Evolutionary conservation across 1,140 invertebrate genomes (phyloP).

Genomic region (Bactericera cockerelli): DNA sequence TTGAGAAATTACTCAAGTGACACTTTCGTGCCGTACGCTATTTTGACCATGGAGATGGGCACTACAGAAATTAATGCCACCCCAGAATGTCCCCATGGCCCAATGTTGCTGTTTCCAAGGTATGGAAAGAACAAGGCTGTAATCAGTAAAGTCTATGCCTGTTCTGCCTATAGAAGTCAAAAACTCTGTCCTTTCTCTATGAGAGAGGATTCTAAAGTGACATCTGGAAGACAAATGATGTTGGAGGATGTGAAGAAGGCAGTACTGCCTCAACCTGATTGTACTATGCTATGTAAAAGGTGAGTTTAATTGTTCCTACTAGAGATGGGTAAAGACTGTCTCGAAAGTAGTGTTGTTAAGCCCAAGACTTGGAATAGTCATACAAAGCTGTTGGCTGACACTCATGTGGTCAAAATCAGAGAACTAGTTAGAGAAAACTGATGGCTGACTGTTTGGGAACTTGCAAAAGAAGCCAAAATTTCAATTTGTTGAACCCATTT

Average conservation of each 20-base stretch:
- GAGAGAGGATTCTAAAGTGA: constrained; percentile 34
- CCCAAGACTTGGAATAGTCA: neutral
- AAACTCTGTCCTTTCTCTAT: constrained; percentile 55
- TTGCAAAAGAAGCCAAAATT: too few relatives aligned
- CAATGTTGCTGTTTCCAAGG: neutral
- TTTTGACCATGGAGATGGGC: too few relatives aligned
- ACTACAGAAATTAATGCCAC: neutral
- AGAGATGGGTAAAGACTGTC: neutral
- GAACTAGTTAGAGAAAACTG: neutral
- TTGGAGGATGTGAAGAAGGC: constrained; percentile 35
- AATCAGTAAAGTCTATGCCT: constrained; percentile 44
- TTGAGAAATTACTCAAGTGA: too few relatives aligned
- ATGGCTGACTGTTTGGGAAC: too few relatives aligned
- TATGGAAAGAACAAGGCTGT: constrained; percentile 8
- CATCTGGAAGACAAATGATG: constrained; percentile 33
- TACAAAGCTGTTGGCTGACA: too few relatives aligned
- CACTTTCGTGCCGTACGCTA: too few relatives aligned
- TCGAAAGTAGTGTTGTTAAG: neutral
- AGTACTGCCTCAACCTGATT: constrained; percentile 31
- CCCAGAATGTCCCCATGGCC: constrained; percentile 3
- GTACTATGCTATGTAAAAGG: constrained; percentile 26
- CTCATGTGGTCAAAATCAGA: too few relatives aligned
- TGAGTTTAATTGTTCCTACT: neutral
- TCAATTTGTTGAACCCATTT: too few relatives aligned
- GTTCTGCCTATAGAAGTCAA: constrained; percentile 58